Evolutionary conservation across 2,888 invertebrate genomes (phyloP).

Genomic region (Epicampocera succincta): DNA sequence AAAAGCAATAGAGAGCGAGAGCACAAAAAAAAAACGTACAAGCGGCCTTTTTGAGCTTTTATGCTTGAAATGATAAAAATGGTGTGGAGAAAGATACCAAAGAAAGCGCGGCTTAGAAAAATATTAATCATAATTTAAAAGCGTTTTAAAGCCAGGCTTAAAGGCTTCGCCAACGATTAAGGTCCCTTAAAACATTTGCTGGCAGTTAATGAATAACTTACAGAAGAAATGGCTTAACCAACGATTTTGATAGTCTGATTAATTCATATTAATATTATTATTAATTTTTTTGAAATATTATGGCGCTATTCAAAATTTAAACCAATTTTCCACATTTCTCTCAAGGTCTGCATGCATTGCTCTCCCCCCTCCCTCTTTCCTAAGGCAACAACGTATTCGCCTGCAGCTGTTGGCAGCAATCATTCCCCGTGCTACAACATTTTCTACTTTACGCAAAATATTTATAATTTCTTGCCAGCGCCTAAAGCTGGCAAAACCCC

Average conservation of each 20-base stretch:
- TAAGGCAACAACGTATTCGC: neutral
- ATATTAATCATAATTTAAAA: neutral
- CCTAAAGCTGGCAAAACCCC: slow-evolving; percentile 52
- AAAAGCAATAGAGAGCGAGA: slow-evolving; percentile 19
- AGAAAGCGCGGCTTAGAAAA: neutral
- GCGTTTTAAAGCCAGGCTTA: no score
- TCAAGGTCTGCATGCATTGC: no score
- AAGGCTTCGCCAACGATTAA: no score
- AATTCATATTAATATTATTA: no score
- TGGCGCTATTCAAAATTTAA: no score
- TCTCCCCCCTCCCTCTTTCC: no score
- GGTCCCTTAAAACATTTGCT: neutral
- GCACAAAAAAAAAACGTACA: slow-evolving; percentile 6
- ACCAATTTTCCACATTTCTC: neutral
- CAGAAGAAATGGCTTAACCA: no score
- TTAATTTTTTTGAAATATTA: no score
- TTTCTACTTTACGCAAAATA: slow-evolving; percentile 66
- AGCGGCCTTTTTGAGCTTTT: slow-evolving; percentile 68
- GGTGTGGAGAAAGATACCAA: slow-evolving; percentile 45
- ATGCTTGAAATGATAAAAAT: slow-evolving; percentile 61
- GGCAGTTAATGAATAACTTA: no score
- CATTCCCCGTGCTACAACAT: slow-evolving; percentile 46
- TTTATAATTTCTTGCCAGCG: slow-evolving; percentile 24
- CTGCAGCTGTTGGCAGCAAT: slow-evolving; percentile 25
- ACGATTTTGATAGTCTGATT: no score